A percentile compares a stretch with the other conserved stretches of the same genome.
These are phyloP conservation scores for Collichthys lucidus DNA, from an alignment of 2,113 vertebrate species.

Conservation along the genomic window DNA sequence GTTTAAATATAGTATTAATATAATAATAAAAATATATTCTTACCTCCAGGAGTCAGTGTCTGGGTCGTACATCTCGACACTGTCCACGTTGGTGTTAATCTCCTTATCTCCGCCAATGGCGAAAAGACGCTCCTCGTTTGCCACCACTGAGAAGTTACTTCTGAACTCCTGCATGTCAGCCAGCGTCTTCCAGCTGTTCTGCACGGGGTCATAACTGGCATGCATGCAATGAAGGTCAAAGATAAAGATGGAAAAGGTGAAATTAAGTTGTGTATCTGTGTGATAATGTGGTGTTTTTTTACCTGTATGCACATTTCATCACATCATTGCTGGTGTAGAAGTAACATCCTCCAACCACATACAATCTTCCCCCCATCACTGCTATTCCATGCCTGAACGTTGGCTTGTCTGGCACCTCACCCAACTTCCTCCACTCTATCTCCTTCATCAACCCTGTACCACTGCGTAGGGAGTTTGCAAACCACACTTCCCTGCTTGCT, in stretches of 20 bases:
- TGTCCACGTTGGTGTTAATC: conserved; percentile 80
- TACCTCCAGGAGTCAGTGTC: conserved; percentile 83
- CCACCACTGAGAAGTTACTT: conserved; percentile 81
- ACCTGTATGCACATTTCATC: conserved; percentile 92
- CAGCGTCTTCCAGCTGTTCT: conserved; percentile 76
- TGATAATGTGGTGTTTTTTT: conserved; percentile 14
- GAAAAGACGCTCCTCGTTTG: conserved; percentile 63
- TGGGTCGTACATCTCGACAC: conserved; percentile 81
- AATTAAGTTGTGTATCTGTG: neutral
- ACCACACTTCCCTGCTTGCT: conserved; percentile 88
- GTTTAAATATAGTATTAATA: too few species aligned
- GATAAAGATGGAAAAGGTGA: too few species aligned
- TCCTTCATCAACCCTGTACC: conserved; percentile 88
- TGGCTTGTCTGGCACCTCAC: conserved; percentile 86
- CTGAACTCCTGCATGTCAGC: conserved; percentile 82
- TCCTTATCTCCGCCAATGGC: conserved; percentile 84
- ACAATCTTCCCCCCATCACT: conserved; percentile 82
- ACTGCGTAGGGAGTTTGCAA: conserved; percentile 86
- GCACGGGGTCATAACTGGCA: conserved; percentile 75
- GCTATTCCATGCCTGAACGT: conserved; percentile 89
- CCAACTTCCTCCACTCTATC: conserved; percentile 89
- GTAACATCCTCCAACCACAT: conserved; percentile 89
- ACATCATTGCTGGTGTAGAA: conserved; percentile 87
- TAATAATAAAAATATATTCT: neutral
- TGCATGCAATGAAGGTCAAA: too few species aligned